Base-by-base conservation (phyloP, 1,140 invertebrate genomes). In the Macrosteles quadrilineatus region DNA sequence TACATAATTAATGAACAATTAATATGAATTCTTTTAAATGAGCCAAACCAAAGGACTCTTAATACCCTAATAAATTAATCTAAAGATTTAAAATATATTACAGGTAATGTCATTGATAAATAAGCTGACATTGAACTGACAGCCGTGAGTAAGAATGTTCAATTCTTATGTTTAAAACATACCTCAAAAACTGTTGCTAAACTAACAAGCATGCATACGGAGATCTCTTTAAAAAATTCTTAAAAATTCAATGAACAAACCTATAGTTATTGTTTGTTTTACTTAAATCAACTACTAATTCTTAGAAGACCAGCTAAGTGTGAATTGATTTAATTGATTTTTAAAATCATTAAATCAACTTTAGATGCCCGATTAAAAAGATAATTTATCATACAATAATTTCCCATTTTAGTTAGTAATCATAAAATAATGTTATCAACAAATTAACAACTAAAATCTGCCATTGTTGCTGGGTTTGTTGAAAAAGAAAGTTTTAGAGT, bases 391-490 rank as follows among this genome's bases (percentile, higher is more conserved):
- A 4, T 36, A 6, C 14, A 36, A n/a, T 19, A 50, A 50, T 4
- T 19, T 19, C n/a, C 47, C 47, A 4, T 50, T 50, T 19, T 50
- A 50, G 47, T 50, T 50, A 50, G 47, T 50, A 50, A 11, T 19
- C 17, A 23, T 50, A 50, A 50, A 50, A 50, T 19, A 50, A 19
- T 50, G 47, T 50, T 19, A 50, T 50, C 17, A 50, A 50, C 47
- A 50, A 50, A 50, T 50, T 50, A 50, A 50, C 47, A 50, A 50
- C 47, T 50, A 50, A 50, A 50, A 50, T 50, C 47, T 50, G 47
- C 47, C 47, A 50, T 50, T 50, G 47, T 11, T 50, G 47, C n/a
- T 50, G 47, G 47, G 47, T 23, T 50, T n/a, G 17, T n/a, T 50
- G 21, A 50, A 50, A 36, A 36, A 36, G 32, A 36, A 50, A 50